phyloP scores from a whole-genome alignment of 1,140 invertebrate genomes.

The Platorchestia sp. region DNA sequence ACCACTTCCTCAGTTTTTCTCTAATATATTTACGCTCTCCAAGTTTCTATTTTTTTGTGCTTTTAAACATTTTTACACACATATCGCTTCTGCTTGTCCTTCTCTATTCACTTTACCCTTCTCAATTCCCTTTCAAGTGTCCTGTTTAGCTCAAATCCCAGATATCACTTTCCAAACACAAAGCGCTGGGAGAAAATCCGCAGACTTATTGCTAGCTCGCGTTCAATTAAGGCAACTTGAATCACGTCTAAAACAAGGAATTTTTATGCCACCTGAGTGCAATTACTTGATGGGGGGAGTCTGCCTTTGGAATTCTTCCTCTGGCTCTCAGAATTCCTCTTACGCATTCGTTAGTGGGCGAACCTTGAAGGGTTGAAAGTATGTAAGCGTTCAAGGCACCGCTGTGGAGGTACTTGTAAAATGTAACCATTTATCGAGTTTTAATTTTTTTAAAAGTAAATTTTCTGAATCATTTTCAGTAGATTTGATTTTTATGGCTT shows the following conservation, averaged over 20 bases:
- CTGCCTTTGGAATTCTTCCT: neutral
- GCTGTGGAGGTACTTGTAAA: too few species aligned
- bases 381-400: neutral
- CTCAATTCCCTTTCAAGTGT: neutral
- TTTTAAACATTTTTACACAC: neutral
- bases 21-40: neutral
- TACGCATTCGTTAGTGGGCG: neutral
- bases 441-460: neutral
- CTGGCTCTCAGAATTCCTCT: neutral
- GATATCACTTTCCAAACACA: neutral
- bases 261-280: neutral
- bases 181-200: neutral
- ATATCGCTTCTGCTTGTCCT: neutral
- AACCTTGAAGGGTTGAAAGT: neutral
- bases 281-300: neutral
- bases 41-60: neutral
- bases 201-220: neutral
- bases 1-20: neutral
- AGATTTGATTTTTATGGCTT: too few species aligned
- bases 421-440: neutral
- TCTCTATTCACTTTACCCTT: neutral
- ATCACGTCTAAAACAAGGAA: neutral
- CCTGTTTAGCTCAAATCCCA: neutral
- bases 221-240: neutral
- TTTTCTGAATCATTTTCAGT: neutral